These are phyloP conservation scores for Mycalesis mineus DNA, from an alignment of 2,888 invertebrate species.

Conservation along the genomic window DNA sequence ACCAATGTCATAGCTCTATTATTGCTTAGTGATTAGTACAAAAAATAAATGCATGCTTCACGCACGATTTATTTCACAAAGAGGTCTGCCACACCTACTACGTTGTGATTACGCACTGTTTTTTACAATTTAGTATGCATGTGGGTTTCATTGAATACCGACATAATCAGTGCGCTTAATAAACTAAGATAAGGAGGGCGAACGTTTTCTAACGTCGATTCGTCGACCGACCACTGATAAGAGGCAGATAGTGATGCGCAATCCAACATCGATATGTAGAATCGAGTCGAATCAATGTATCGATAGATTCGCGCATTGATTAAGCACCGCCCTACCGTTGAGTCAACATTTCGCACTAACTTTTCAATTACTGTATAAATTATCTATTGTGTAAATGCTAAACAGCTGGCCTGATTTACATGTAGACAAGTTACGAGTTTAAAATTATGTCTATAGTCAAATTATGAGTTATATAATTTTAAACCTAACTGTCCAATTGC, in stretches of 20 bases:
- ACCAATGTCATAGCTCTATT: too few relatives aligned
- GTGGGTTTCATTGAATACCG: conserved; percentile 27
- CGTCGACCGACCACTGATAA: conserved; percentile 45
- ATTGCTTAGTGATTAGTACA: too few relatives aligned
- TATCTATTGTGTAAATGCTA: conserved; percentile 2
- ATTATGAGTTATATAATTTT: too few relatives aligned
- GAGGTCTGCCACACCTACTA: too few relatives aligned
- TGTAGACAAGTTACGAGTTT: too few relatives aligned
- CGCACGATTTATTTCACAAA: too few relatives aligned
- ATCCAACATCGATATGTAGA: neutral
- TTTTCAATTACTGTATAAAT: neutral
- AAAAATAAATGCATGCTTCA: too few relatives aligned
- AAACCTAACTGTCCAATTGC: too few relatives aligned
- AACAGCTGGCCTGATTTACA: neutral
- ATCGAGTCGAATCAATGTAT: neutral
- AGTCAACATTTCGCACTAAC: neutral
- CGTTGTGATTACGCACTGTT: neutral
- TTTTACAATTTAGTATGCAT: conserved; percentile 13
- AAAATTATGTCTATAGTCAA: too few relatives aligned
- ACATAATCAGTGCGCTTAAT: conserved; percentile 41
- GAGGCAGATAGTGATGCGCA: conserved; percentile 30
- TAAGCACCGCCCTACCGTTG: neutral
- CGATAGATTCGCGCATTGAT: neutral
- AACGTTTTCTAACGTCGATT: conserved; percentile 45
- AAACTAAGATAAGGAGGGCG: conserved; percentile 44